phyloP scores from a whole-genome alignment of 2,797 vertebrate genomes.

The Oophaga sylvatica region DNA sequence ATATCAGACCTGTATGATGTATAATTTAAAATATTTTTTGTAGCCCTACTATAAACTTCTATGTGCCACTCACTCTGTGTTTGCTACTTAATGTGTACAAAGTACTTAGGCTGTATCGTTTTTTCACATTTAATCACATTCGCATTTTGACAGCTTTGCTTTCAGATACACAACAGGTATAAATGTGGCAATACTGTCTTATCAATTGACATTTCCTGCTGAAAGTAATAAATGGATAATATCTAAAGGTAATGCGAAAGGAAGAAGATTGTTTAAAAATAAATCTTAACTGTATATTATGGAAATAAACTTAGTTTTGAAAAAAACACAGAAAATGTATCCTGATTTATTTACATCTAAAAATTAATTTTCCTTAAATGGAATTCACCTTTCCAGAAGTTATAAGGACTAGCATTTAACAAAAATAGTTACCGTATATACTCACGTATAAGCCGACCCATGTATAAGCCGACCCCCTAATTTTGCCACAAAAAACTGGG shows the following conservation, averaged over 20 bases:
- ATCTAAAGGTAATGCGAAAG: not conserved
- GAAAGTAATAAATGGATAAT: not conserved
- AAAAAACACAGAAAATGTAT: conserved; percentile 9
- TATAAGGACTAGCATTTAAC: too few relatives aligned
- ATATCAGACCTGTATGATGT: not conserved
- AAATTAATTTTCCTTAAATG: not conserved
- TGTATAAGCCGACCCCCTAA: too few relatives aligned
- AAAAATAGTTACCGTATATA: too few relatives aligned
- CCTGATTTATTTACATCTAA: not conserved
- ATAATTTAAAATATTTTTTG: not conserved
- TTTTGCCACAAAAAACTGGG: too few relatives aligned
- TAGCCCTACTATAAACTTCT: not conserved
- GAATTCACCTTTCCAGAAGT: too few relatives aligned
- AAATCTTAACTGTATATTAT: conserved; percentile 66
- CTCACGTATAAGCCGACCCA: too few relatives aligned
- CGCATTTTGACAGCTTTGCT: conserved; percentile 19
- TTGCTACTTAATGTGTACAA: not conserved
- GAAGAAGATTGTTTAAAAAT: conserved; percentile 56
- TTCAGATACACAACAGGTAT: conserved; percentile 10
- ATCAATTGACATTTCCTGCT: conserved; percentile 34
- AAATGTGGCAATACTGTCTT: not conserved
- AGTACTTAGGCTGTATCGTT: not conserved
- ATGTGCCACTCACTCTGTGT: not conserved
- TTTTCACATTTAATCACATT: not conserved
- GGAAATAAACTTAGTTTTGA: conserved; percentile 75